Evolutionary conservation across 2,888 invertebrate genomes (phyloP).

Genomic region (Euspilapteryx auroguttella): DNA sequence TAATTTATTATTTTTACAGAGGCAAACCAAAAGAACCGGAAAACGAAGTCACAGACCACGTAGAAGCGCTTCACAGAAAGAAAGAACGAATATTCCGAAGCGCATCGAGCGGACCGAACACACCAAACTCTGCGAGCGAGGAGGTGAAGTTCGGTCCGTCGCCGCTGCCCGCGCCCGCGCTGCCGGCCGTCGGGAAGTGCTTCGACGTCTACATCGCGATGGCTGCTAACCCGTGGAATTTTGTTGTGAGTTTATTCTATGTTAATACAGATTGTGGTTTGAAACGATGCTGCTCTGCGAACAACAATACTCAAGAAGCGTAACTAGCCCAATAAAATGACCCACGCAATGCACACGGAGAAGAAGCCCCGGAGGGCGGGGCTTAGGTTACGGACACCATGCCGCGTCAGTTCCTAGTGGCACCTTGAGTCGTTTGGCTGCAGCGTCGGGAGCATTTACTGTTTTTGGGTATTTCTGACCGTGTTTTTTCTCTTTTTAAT

Average conservation of each 20-base stretch:
- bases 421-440: too few species aligned
- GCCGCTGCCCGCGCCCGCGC: conserved; percentile 28
- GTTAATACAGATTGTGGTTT: too few species aligned
- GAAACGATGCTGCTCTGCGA: too few species aligned
- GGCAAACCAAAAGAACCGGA: conserved; percentile 9
- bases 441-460: too few species aligned
- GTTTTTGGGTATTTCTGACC: too few species aligned
- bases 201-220: conserved; percentile 74
- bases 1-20: not conserved
- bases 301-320: too few species aligned
- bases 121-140: conserved; percentile 7
- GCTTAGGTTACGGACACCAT: too few species aligned
- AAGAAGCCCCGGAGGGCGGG: too few species aligned
- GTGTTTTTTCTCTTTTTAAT: too few species aligned
- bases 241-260: conserved; percentile 50
- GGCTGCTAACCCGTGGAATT: conserved; percentile 77
- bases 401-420: too few species aligned
- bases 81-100: conserved; percentile 48
- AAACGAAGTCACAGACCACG: conserved; percentile 21
- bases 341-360: too few species aligned
- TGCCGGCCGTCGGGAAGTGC: conserved; percentile 51
- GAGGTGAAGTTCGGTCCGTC: conserved; percentile 17
- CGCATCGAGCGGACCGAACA: conserved; percentile 11
- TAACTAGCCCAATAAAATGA: too few species aligned
- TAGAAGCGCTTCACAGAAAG: conserved; percentile 40